These are phyloP conservation scores for Yponomeuta malinellus DNA, from an alignment of 2,888 invertebrate species.

Conservation along the genomic window DNA sequence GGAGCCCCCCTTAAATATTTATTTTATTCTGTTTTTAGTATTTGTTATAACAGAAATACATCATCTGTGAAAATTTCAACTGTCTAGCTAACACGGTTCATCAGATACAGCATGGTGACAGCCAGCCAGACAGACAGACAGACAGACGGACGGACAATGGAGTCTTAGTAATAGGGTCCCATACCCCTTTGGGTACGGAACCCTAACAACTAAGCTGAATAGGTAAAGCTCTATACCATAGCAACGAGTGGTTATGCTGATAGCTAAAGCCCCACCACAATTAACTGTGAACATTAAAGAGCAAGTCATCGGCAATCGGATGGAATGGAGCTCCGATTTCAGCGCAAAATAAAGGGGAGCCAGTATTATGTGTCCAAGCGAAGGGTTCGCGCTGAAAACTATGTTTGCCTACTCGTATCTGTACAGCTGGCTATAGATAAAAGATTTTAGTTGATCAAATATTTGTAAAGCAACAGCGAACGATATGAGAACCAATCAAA, in stretches of 20 bases:
- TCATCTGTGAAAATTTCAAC: too few relatives aligned
- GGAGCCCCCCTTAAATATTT: too few relatives aligned
- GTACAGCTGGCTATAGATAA: neutral
- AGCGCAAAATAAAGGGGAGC: slow-evolving; percentile 48
- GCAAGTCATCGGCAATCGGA: slow-evolving; percentile 66
- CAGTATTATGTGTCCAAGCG: slow-evolving; percentile 35
- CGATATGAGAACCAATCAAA: slow-evolving; percentile 3
- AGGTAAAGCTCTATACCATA: neutral
- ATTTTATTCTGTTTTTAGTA: too few relatives aligned
- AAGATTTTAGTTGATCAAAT: slow-evolving; percentile 9
- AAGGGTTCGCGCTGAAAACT: slow-evolving; percentile 33
- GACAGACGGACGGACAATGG: too few relatives aligned
- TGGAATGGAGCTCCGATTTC: slow-evolving; percentile 47
- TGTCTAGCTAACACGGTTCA: too few relatives aligned
- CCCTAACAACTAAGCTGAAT: neutral
- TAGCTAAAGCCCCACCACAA: slow-evolving; percentile 41
- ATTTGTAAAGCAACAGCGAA: slow-evolving; percentile 8
- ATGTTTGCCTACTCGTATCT: slow-evolving; percentile 32
- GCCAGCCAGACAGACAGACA: too few relatives aligned
- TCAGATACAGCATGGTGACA: too few relatives aligned
- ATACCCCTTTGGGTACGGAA: too few relatives aligned
- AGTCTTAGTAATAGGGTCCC: too few relatives aligned
- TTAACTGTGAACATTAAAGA: slow-evolving; percentile 56
- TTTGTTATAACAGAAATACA: too few relatives aligned
- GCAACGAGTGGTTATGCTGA: neutral